These are phyloP conservation scores for Eustalomyia histrio DNA, from an alignment of 2,888 invertebrate genomes.

Conservation along the genomic window DNA sequence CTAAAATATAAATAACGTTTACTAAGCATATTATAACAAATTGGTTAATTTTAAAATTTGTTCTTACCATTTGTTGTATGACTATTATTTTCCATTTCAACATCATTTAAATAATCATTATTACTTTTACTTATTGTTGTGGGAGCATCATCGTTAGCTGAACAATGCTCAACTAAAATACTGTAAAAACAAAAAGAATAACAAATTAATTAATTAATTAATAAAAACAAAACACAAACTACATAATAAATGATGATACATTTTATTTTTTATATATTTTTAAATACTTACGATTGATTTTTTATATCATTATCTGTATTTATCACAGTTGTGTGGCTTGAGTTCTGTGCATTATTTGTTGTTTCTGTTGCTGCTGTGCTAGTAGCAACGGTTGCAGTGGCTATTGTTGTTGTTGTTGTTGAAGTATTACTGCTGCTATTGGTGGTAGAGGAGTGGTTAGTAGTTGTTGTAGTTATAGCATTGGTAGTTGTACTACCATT, in stretches of 20 bases:
- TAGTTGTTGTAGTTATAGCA: conserved; percentile 9
- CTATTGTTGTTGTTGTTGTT: conserved; percentile 53
- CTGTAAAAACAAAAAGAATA: conserved; percentile 60
- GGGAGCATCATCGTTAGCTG: conserved; percentile 57
- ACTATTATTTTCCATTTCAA: conserved; percentile 80
- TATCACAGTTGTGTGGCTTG: conserved; percentile 68
- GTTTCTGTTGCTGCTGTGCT: conserved; percentile 69
- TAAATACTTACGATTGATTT: conserved; percentile 62
- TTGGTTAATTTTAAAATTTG: not conserved
- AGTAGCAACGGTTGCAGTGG: conserved; percentile 45
- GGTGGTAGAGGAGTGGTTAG: conserved; percentile 31
- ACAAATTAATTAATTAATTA: not conserved
- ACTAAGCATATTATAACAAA: no score
- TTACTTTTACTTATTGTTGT: conserved; percentile 67
- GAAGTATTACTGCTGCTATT: conserved; percentile 71
- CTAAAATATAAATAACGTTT: conserved; percentile 65
- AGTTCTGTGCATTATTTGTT: conserved; percentile 63
- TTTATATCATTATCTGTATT: conserved; percentile 71
- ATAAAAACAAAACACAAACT: not conserved
- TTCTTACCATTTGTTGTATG: conserved; percentile 77
- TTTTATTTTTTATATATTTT: not conserved
- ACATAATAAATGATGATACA: not conserved
- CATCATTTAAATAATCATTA: conserved; percentile 73
- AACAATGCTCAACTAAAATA: conserved; percentile 69
- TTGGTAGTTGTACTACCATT: conserved; percentile 70